A percentile compares a stretch with the other conserved stretches of the same genome.
Evolutionary conservation across 2,113 vertebrate genomes (phyloP).

Genomic region (Cyphomyrus discorhynchus): DNA sequence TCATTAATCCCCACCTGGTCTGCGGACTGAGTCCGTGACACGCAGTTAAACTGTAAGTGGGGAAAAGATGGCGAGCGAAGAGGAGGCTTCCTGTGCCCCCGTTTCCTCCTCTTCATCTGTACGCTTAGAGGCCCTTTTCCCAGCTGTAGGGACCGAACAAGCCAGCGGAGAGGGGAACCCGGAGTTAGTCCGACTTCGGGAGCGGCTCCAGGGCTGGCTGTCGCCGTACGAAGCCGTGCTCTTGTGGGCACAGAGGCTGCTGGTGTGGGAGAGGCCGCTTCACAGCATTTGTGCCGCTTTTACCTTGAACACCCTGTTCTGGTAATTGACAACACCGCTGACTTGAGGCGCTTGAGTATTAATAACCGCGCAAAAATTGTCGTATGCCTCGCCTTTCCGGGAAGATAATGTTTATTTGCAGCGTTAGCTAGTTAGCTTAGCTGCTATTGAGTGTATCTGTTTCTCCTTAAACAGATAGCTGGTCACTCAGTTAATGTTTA

Average conservation of each 20-base stretch:
- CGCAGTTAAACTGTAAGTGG: constrained; percentile 51
- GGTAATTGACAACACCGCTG: constrained; percentile 59
- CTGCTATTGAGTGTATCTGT: neutral
- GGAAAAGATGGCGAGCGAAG: constrained; percentile 64
- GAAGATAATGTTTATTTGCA: neutral
- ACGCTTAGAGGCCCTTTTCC: constrained; percentile 61
- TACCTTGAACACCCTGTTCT: constrained; percentile 82
- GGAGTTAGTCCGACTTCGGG: constrained; percentile 60
- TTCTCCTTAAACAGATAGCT: neutral
- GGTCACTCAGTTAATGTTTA: neutral
- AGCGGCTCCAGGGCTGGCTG: constrained; percentile 70
- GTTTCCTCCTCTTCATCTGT: constrained; percentile 48
- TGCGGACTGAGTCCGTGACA: constrained; percentile 48
- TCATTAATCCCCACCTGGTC: constrained; percentile 30
- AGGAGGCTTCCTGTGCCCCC: constrained; percentile 55
- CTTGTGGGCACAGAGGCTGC: constrained; percentile 70
- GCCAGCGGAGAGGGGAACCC: constrained; percentile 40
- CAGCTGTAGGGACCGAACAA: constrained; percentile 46
- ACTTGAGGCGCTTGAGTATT: neutral
- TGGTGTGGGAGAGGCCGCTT: constrained; percentile 91
- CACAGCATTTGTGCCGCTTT: constrained; percentile 77
- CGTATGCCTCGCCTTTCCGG: neutral
- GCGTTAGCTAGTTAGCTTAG: constrained; percentile 2
- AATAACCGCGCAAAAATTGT: neutral
- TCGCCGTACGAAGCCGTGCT: constrained; percentile 66